Percentiles rank a stretch among this genome's conserved stretches.
phyloP scores from a whole-genome alignment of 1,140 invertebrate genomes.

The Drosophila chauvacae region DNA sequence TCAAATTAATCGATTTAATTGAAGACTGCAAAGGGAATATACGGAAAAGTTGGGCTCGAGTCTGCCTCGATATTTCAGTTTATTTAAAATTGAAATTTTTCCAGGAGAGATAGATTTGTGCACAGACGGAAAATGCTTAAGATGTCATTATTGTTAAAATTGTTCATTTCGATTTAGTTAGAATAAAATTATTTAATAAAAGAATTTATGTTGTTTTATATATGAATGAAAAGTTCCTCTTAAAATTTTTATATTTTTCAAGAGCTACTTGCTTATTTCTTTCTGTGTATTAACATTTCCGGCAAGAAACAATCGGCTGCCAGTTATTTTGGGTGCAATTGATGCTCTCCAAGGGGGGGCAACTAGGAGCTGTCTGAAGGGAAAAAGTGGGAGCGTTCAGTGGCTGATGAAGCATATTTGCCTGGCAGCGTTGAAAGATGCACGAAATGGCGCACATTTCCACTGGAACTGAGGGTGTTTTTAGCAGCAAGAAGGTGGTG shows the following conservation, averaged over 20 bases:
- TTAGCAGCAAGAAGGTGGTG: slow-evolving; percentile 2
- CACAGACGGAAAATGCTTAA: background rate
- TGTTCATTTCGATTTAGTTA: background rate
- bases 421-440: slow-evolving; percentile 52
- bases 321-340: slow-evolving; percentile 60
- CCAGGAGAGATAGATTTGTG: slow-evolving; percentile 8
- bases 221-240: background rate
- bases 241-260: background rate
- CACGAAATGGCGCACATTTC: slow-evolving; percentile 64
- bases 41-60: slow-evolving; percentile 48
- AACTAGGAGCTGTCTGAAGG: background rate
- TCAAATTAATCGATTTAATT: slow-evolving; percentile 81
- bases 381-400: slow-evolving; percentile 4
- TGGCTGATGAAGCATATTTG: slow-evolving; percentile 37
- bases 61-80: slow-evolving; percentile 57
- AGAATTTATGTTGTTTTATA: background rate
- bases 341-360: slow-evolving; percentile 28
- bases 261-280: background rate
- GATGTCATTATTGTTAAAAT: background rate
- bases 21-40: slow-evolving; percentile 50
- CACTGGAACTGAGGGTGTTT: slow-evolving; percentile 44
- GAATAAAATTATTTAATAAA: background rate
- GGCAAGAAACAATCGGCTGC: slow-evolving; percentile 61
- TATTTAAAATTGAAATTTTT: slow-evolving; percentile 67
- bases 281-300: background rate